Conservation (phyloP, 2,113 vertebrate genomes). For the Gavia stellata region DNA sequence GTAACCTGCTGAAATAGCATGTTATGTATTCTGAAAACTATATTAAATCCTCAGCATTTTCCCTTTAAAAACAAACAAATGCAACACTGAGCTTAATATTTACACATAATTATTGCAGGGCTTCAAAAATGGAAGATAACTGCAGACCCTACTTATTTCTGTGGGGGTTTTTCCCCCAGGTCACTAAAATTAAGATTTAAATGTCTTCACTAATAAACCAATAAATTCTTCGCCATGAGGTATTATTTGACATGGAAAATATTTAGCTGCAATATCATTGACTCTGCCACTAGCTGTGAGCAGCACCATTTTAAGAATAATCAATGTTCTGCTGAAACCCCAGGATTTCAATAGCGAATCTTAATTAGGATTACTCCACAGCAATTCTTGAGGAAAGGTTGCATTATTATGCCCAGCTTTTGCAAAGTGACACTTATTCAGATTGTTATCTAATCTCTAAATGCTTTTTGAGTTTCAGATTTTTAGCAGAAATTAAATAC, state of each 20-base stretch:
- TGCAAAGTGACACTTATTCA: not conserved
- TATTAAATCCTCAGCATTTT: not conserved
- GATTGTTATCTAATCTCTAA: not conserved
- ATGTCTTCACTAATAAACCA: not conserved
- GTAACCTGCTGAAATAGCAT: not conserved
- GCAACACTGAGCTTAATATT: not conserved
- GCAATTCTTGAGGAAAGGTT: not conserved
- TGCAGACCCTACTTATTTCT: not conserved
- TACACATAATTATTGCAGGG: not conserved
- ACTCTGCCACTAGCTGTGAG: not conserved
- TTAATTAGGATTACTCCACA: conserved; percentile 7
- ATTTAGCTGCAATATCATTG: not conserved
- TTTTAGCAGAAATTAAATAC: not conserved
- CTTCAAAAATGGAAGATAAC: not conserved
- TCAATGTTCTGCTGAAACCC: conserved; percentile 26
- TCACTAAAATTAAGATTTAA: not conserved
- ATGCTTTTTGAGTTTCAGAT: not conserved
- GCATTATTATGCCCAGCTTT: not conserved
- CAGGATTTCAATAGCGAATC: not conserved
- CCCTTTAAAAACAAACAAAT: not conserved
- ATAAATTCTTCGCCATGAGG: not conserved
- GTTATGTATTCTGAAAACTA: not conserved
- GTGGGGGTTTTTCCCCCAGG: not conserved
- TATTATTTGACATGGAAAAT: not conserved
- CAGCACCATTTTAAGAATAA: conserved; percentile 19